These are phyloP conservation scores for Phrynosoma platyrhinos DNA, from an alignment of 2,113 vertebrate genomes.

Conservation along the genomic window DNA sequence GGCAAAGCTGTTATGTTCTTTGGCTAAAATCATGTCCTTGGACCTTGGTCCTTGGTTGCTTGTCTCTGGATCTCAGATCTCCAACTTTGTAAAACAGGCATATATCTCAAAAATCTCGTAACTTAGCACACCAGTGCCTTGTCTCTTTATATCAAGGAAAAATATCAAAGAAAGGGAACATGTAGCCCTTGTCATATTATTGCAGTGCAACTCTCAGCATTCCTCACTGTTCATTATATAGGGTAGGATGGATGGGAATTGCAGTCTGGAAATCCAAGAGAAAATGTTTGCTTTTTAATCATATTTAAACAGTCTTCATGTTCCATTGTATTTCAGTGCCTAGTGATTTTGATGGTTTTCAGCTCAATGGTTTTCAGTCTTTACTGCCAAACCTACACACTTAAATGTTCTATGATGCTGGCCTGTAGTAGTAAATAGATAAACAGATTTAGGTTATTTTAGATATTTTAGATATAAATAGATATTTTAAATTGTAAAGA, in stretches of 20 bases:
- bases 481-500: no score
- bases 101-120: not conserved
- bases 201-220: not conserved
- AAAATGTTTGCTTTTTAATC: not conserved
- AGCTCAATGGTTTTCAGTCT: not conserved
- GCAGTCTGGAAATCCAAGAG: not conserved
- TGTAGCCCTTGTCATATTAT: not conserved
- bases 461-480: no score
- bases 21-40: not conserved
- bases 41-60: not conserved
- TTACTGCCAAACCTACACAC: not conserved
- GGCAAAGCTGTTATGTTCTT: no score
- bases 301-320: not conserved
- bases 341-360: not conserved
- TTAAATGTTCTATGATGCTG: not conserved
- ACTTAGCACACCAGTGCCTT: not conserved
- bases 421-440: no score
- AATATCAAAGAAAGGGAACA: not conserved
- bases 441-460: no score
- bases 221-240: no score
- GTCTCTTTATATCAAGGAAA: not conserved
- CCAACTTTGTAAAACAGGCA: no score
- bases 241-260: not conserved
- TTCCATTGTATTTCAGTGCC: not conserved
- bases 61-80: not conserved